Base-by-base conservation (phyloP, 2,113 vertebrate genomes). In the Psettodes erumei region DNA sequence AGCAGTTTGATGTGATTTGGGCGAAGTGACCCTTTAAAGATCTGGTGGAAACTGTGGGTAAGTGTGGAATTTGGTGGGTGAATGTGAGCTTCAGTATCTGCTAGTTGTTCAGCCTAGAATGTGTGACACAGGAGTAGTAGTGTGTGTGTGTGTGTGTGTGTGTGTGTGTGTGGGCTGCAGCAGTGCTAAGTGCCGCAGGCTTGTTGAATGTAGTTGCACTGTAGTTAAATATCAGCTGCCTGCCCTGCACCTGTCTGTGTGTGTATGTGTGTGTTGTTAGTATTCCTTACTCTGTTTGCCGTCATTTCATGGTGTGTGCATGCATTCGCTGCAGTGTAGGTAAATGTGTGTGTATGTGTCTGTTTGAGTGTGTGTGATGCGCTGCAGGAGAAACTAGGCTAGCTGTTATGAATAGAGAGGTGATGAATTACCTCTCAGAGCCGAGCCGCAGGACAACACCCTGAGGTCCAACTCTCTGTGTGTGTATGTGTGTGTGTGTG, bases 361-460 rank as follows among this genome's bases (percentile, higher is more conserved):
- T 43, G 27, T 59, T 30, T 33, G 42, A 10, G 18, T 25, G 47
- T 32, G 50, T 65, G 50, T 21, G 13, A 38, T 19, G 10, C 1
- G 28, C 35, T 79, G 74, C 68, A 75, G 77, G 61, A 51, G 61
- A 89, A 87, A 80, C 37, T 87, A 83, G 87, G 90, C 71, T 85
- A 77, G 85, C 45, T 74, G 80, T 81, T 89, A 86, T 86, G 81
- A 90, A 90, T 86, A 88, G 78, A 86, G 78, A 76, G 71, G 76
- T 88, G 90, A 91, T 89, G 78, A 89, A 90, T 89, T 86, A 82
- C 76, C 82, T 82, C 79, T 86, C 72, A 33, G 62, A 80, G 74
- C 50, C 25, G 15, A 83, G 82, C 82, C 5, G 48, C 82, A 82
- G 80, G 76, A 86, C 75, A 60, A 64, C 76, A 86, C 85, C 75